These are phyloP conservation scores for Coluber constrictor DNA, from an alignment of 2,797 vertebrate genomes.

Conservation along the genomic window DNA sequence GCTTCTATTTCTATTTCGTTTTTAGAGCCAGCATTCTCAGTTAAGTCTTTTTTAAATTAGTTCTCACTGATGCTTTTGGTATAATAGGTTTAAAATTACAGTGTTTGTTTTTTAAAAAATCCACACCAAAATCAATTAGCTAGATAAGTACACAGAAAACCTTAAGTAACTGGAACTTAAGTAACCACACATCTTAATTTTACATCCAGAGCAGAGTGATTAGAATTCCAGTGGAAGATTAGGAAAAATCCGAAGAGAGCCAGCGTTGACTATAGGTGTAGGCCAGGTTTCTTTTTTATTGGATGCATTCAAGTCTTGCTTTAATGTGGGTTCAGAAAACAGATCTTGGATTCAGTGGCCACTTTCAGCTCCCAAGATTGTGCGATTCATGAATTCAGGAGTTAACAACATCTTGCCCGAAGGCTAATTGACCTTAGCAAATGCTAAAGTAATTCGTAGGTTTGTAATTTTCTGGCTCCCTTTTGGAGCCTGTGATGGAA, in stretches of 20 bases:
- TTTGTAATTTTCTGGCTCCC: conserved; percentile 52
- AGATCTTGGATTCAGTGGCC: not conserved
- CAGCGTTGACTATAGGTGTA: not conserved
- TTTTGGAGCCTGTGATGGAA: conserved; percentile 46
- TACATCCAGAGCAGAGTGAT: not conserved
- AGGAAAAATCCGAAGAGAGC: not conserved
- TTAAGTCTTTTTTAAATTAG: not conserved
- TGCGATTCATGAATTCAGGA: not conserved
- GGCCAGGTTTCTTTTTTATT: not conserved
- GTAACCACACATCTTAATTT: not conserved
- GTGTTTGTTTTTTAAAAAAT: too few species aligned
- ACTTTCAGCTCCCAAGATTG: not conserved
- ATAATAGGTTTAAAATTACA: not conserved
- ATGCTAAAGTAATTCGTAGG: conserved; percentile 37
- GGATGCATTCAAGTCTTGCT: not conserved
- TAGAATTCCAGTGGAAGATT: not conserved
- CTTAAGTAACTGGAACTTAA: not conserved
- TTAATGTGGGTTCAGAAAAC: not conserved
- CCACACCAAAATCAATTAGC: not conserved
- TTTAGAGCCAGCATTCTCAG: not conserved
- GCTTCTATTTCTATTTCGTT: not conserved
- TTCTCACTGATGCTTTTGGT: not conserved
- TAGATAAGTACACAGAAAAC: not conserved
- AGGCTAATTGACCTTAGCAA: not conserved
- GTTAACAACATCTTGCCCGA: not conserved